Percentiles rank a stretch among this genome's conserved stretches.
Evolutionary conservation across 2,113 vertebrate species (phyloP).

Genomic region (Carassius auratus): DNA sequence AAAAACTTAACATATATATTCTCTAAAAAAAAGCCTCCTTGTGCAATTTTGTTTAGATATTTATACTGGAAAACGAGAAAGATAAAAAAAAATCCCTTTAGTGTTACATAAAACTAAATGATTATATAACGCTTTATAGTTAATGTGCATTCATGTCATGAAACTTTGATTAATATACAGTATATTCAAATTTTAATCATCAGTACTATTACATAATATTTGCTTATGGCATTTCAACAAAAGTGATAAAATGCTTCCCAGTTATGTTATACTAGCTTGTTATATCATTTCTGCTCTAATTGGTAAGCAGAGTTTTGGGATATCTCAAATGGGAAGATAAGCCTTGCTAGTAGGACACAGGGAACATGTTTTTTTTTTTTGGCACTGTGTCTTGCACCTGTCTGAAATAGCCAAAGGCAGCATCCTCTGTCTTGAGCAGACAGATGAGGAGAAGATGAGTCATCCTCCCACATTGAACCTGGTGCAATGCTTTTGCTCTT

Average conservation of each 20-base stretch:
- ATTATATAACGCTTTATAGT: conserved; percentile 13
- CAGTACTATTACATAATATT: conserved; percentile 2
- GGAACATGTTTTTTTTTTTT: no score
- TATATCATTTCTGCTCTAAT: conserved; percentile 28
- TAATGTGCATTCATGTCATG: not conserved
- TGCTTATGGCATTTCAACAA: not conserved
- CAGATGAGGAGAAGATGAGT: conserved; percentile 49
- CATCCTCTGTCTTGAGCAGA: conserved; percentile 46
- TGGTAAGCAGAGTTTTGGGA: conserved; percentile 1
- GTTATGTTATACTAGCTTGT: not conserved
- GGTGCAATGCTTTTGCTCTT: conserved; percentile 42
- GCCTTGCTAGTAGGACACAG: not conserved
- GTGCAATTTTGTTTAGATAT: not conserved
- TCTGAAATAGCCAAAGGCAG: conserved; percentile 44
- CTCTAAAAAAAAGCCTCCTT: not conserved
- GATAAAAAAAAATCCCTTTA: not conserved
- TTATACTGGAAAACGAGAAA: not conserved
- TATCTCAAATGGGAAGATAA: not conserved
- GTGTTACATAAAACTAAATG: conserved; percentile 5
- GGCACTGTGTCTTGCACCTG: conserved; percentile 25
- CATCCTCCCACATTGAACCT: conserved; percentile 55
- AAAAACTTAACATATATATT: not conserved
- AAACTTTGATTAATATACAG: not conserved
- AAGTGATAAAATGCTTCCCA: not conserved
- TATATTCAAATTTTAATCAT: not conserved